Percentiles rank a stretch among this genome's conserved stretches.
phyloP scores from a whole-genome alignment of 2,113 vertebrate species.

The Lutjanus erythropterus region DNA sequence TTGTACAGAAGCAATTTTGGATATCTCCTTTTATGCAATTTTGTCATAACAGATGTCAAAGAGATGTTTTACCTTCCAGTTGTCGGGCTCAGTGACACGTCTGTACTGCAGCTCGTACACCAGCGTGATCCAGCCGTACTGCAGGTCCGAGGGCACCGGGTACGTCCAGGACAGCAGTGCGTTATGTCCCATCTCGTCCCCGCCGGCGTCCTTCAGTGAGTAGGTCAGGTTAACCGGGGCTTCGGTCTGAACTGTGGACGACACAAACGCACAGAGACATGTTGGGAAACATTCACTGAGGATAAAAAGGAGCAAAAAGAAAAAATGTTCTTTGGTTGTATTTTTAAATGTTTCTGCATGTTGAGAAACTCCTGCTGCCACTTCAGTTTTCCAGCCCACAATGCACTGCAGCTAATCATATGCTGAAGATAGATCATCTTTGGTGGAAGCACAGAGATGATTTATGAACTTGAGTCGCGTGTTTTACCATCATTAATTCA shows the following conservation, averaged over 20 bases:
- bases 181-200: conserved; percentile 68
- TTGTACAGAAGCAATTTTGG: too few species aligned
- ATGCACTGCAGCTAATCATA: too few species aligned
- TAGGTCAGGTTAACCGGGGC: conserved; percentile 82
- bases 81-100: conserved; percentile 53
- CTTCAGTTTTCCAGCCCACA: too few species aligned
- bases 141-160: conserved; percentile 76
- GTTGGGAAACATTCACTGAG: neutral
- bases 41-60: too few species aligned
- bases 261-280: neutral
- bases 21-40: too few species aligned
- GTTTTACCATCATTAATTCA: neutral
- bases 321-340: neutral
- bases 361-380: too few species aligned
- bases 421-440: too few species aligned
- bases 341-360: neutral
- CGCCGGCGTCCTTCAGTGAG: conserved; percentile 63
- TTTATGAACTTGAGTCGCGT: neutral
- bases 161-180: conserved; percentile 79
- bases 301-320: too few species aligned
- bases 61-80: conserved; percentile 75
- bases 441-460: too few species aligned
- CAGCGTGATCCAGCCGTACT: conserved; percentile 86
- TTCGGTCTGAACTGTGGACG: conserved; percentile 80
- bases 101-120: conserved; percentile 84